Base-by-base conservation (phyloP, 2,797 vertebrate species). In the Phataginus tricuspis region DNA sequence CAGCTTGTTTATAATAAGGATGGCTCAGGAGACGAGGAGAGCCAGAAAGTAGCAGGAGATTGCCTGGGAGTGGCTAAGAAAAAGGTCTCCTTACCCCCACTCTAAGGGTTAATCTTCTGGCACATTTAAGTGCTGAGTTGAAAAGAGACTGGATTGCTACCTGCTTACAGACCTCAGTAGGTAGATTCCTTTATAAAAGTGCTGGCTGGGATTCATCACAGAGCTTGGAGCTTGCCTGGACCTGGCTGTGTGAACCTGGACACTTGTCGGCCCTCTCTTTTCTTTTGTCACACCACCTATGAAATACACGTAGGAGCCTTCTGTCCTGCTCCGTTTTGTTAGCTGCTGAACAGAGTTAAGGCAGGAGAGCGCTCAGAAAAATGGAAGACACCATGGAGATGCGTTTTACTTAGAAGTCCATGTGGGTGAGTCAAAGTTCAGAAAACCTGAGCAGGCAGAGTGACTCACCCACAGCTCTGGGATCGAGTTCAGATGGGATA, bases 121-220 rank as follows among this genome's bases (percentile, higher is more conserved):
- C 16, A 16, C 3, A 5, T 16, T 53, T 72, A 11, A 80, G 49
- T 15, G 42, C 7, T 49, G 27, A 39, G 34, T 0, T 37, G 77
- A 74, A 72, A 29, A 68, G 18, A 94, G 31, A 45, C 19, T 34
- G 2, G 4, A 42, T 51, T 27, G 2, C 83, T 12, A 31, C 5
- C 64, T 2, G 3, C 25, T 45, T 23, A 23, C 4, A 16, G 68
- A 25, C 23, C 34, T 79, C 71, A 55, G 16, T 0, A 29, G 51
- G 59, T 49, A 59, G 34, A 55, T 90, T 85, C 31, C 19, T 16
- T 25, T 55, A 16, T 9, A n/a, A 21, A 86, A 71, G 71, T 31
- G 9, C 2, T 4, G n/a, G 29, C 3, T 3, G 45, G n/a, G 42
- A 13, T n/a, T 85, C 53, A n/a, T 53, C 13, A 0, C 0, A 2